A percentile compares a stretch with the other conserved stretches of the same genome.
phyloP scores from a whole-genome alignment of 2,797 vertebrate genomes.

The Pantherophis alleghaniensis region DNA sequence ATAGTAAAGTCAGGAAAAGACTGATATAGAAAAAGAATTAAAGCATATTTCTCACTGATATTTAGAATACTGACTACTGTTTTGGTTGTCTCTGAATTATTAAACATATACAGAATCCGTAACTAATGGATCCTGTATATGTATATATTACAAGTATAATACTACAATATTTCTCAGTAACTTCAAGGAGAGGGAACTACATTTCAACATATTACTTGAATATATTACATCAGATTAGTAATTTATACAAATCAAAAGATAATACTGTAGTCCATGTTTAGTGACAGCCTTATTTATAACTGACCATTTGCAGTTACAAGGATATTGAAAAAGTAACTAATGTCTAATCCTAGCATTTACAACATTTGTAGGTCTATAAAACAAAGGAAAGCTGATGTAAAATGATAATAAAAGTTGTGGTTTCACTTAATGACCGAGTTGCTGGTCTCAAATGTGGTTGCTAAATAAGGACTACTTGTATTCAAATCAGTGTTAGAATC shows the following conservation, averaged over 20 bases:
- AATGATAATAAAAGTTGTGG: not conserved
- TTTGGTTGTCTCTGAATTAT: not conserved
- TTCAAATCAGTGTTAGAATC: not conserved
- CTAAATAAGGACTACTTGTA: not conserved
- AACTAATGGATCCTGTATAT: not conserved
- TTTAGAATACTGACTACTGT: not conserved
- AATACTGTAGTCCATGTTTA: not conserved
- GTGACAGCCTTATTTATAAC: not conserved
- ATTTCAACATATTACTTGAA: not conserved
- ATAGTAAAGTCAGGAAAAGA: not conserved
- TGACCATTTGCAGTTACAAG: not conserved
- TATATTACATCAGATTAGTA: not conserved
- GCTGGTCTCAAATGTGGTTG: not conserved
- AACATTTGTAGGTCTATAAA: not conserved
- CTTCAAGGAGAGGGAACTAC: not conserved
- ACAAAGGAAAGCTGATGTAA: not conserved
- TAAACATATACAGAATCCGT: not conserved
- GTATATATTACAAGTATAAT: not conserved
- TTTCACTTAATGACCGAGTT: not conserved
- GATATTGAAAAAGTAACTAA: not conserved
- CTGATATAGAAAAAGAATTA: not conserved
- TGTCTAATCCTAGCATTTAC: not conserved
- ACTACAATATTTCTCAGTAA: not conserved
- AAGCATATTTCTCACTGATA: not conserved
- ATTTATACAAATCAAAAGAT: not conserved